Evolutionary conservation across 2,113 vertebrate species (phyloP).

Genomic region (Callaeas wilsoni): DNA sequence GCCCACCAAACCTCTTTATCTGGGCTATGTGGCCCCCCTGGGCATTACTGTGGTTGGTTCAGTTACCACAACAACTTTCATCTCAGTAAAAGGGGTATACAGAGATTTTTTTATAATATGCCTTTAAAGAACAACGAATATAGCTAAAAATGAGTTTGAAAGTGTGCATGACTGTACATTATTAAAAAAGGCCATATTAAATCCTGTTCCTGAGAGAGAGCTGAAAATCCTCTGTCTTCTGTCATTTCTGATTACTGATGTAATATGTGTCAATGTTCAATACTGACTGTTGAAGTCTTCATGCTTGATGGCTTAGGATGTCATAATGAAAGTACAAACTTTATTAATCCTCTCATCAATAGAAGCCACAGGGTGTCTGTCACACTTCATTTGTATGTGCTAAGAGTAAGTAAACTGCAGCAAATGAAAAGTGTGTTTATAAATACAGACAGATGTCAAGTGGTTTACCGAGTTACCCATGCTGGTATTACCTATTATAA

Average conservation of each 20-base stretch:
- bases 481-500: not conserved
- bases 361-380: slow-evolving; percentile 4
- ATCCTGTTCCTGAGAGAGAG: not conserved
- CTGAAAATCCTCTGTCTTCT: not conserved
- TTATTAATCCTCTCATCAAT: slow-evolving; percentile 48
- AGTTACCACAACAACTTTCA: too few relatives aligned
- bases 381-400: slow-evolving; percentile 1
- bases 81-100: not conserved
- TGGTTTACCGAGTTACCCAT: not conserved
- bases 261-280: not conserved
- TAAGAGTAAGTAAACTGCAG: slow-evolving; percentile 16
- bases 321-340: slow-evolving; percentile 12
- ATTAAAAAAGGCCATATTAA: not conserved
- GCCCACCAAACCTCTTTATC: too few relatives aligned
- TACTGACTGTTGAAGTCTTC: not conserved
- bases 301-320: not conserved
- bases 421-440: slow-evolving; percentile 13
- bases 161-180: not conserved
- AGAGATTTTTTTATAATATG: not conserved
- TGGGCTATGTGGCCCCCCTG: too few relatives aligned
- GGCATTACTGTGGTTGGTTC: too few relatives aligned
- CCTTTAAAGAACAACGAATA: not conserved
- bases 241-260: not conserved
- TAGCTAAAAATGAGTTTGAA: not conserved
- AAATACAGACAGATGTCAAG: slow-evolving; percentile 24